Base-by-base conservation (phyloP, 2,797 vertebrate genomes). In the Enteromius anoplus region DNA sequence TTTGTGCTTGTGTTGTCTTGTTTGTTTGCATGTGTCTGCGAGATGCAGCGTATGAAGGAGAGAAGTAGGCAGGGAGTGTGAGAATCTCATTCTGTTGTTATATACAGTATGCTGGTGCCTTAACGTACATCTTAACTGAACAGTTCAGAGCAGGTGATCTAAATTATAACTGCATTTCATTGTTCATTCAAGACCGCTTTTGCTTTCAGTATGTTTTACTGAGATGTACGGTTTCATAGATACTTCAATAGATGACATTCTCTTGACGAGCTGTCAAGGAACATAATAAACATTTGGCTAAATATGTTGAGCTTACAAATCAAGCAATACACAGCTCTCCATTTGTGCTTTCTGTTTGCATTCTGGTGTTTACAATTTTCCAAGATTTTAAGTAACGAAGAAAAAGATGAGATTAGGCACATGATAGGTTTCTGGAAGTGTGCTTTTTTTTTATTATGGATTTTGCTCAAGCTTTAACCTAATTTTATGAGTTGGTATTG, bases 71-170 rank as follows among this genome's bases (percentile, higher is more conserved):
- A 73, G 17, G 12, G 3, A 73, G 66, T 68, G 76, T 37, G 53
- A 64, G 64, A 68, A 73, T 62, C 81, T 83, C 42, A n/a, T 83
- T 76, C 71, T 83, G 69, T 40, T 34, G 62, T 55, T 68, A 21
- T 21, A 42, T 58, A 26, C 26, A 26, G 26, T 26, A 66, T 42
- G 42, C 51, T 71, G 51, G 62, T 87, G 84, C 83, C 90, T 94
- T 93, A 87, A 91, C 82, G 93, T 75, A 34, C 51, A 47, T 68
- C 32, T 42, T 84, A 49, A 65, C 19, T 72, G 15, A 79, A 77
- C 32, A 17, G 60, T 70, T 71, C 42, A 85, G 70, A 64, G 47
- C 58, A 64, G 42, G 76, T 60, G 34, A 78, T 82, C n/a, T 66
- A 26, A 40, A 65, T 70, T 40, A 34, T 23, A 29, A 66, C 23